A percentile compares a stretch with the other conserved stretches of the same genome.
Conservation (phyloP, 2,797 vertebrate genomes). For the Chaetophractus vellerosus region DNA sequence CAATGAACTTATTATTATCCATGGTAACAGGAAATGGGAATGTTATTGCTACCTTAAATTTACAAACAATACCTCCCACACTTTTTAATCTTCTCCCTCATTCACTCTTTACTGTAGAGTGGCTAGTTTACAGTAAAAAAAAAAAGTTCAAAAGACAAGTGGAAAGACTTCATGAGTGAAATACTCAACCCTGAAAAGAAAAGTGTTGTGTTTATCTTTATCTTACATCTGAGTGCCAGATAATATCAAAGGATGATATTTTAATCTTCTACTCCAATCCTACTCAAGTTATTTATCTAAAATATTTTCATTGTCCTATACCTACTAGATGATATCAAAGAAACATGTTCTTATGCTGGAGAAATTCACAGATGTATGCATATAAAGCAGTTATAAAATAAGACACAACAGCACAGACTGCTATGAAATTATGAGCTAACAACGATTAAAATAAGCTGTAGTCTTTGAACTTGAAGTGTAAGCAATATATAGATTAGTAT, state of each 20-base stretch:
- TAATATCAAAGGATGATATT: background rate
- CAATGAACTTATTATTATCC: background rate
- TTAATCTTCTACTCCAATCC: background rate
- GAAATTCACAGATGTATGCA: background rate
- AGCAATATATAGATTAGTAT: background rate
- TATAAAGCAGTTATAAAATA: background rate
- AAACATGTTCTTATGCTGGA: background rate
- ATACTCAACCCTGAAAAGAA: background rate
- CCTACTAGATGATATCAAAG: background rate
- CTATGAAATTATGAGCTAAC: background rate
- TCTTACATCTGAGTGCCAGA: background rate
- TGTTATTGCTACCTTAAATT: background rate
- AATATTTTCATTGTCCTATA: background rate
- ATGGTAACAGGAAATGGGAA: background rate
- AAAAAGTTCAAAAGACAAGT: constrained; percentile 11
- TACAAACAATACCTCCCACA: background rate
- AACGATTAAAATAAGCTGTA: background rate
- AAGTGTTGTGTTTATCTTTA: background rate
- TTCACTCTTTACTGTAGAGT: background rate
- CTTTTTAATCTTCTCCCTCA: background rate
- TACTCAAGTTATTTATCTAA: background rate
- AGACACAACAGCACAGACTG: background rate
- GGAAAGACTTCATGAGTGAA: constrained; percentile 14
- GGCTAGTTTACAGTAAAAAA: constrained; percentile 24
- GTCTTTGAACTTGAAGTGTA: constrained; percentile 4